Evolutionary conservation across 1,140 invertebrate species (phyloP).

Genomic region (Manduca sexta): DNA sequence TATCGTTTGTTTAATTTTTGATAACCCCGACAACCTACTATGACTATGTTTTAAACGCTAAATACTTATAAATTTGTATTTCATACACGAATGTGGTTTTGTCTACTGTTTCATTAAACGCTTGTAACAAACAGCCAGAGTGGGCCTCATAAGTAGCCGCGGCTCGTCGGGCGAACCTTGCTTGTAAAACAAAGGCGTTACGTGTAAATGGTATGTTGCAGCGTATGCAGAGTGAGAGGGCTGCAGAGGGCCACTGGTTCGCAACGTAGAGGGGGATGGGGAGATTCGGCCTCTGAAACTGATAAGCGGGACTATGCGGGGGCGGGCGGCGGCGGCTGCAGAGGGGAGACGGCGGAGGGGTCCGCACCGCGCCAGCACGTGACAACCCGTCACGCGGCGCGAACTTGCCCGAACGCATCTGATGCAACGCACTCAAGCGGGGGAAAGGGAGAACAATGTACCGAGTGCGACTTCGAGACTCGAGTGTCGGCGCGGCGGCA

Average conservation of each 20-base stretch:
- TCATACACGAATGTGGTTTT: too few species aligned
- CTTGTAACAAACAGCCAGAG: too few species aligned
- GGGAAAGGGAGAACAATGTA: background rate
- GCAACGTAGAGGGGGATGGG: conserved; percentile 5
- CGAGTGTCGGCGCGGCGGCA: too few species aligned
- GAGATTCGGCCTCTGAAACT: conserved; percentile 12
- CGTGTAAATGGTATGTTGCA: conserved; percentile 11
- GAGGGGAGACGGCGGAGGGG: conserved; percentile 7
- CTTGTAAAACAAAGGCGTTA: conserved; percentile 1
- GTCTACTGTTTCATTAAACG: too few species aligned
- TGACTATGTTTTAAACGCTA: background rate
- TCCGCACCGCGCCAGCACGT: conserved; percentile 19
- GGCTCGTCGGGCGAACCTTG: too few species aligned
- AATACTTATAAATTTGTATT: background rate
- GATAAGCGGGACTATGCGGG: conserved; percentile 14
- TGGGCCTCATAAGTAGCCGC: too few species aligned
- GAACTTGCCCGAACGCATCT: conserved; percentile 21
- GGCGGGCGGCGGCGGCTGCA: background rate
- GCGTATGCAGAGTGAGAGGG: conserved; percentile 8
- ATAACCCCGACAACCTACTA: background rate
- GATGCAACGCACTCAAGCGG: conserved; percentile 11
- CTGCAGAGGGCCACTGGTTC: background rate
- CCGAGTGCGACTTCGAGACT: background rate
- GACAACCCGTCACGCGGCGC: conserved; percentile 32
- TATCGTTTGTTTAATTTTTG: background rate